A percentile compares a stretch with the other conserved stretches of the same genome.
Evolutionary conservation across 2,797 vertebrate species (phyloP).

Genomic region (Garrulus glandarius): DNA sequence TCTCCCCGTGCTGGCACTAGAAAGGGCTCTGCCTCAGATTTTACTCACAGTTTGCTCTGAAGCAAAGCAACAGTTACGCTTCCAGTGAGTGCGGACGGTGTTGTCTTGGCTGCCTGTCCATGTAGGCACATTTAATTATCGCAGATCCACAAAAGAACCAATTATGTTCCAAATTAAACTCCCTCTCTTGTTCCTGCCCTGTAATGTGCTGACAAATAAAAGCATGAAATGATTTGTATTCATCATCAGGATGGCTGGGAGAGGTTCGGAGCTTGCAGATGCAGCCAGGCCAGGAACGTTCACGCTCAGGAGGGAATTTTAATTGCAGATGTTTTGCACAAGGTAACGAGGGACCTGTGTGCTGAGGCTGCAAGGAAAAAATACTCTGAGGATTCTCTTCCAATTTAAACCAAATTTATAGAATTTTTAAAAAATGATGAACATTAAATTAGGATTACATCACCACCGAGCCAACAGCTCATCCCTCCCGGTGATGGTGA

Average conservation of each 20-base stretch:
- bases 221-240: not conserved
- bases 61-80: not conserved
- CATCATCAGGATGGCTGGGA: not conserved
- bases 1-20: not conserved
- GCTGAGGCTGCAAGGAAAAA: not conserved
- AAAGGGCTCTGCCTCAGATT: not conserved
- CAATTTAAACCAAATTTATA: not conserved
- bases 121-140: not conserved
- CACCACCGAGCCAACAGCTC: not conserved
- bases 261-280: not conserved
- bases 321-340: not conserved
- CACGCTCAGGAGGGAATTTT: not conserved
- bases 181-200: not conserved
- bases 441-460: not conserved
- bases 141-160: not conserved
- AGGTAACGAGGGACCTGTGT: not conserved
- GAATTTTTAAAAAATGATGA: not conserved
- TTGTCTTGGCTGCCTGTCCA: not conserved
- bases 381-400: not conserved
- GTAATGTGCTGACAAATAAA: not conserved
- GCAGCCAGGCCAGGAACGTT: not conserved
- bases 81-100: not conserved
- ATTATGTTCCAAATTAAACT: conserved; percentile 1
- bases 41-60: not conserved
- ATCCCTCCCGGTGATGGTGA: not conserved